phyloP scores from a whole-genome alignment of 2,113 vertebrate genomes.

The Tonatia bakeri region DNA sequence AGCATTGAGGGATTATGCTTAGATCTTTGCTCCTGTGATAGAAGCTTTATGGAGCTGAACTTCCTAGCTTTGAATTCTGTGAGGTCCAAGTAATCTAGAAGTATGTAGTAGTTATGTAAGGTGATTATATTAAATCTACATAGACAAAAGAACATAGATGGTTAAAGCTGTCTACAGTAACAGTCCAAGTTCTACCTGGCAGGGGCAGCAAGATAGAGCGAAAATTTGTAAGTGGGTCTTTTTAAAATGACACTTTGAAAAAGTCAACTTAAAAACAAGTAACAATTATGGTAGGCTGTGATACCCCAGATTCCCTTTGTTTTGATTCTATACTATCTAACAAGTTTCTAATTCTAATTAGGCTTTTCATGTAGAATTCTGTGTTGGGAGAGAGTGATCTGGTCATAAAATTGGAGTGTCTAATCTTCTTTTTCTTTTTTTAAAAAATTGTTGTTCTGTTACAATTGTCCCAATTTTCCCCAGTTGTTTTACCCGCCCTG shows the following conservation, averaged over 20 bases:
- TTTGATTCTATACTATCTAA: neutral
- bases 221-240: neutral
- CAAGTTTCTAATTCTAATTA: neutral
- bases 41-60: neutral
- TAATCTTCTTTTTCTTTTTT: neutral
- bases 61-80: neutral
- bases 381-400: neutral
- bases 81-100: neutral
- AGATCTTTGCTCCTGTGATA: neutral
- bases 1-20: neutral
- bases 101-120: neutral
- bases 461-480: too few relatives aligned
- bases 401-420: neutral
- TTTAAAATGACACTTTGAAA: conserved; percentile 39
- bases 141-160: neutral
- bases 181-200: neutral
- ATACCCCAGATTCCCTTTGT: neutral
- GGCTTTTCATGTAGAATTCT: neutral
- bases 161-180: neutral
- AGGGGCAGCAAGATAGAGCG: neutral
- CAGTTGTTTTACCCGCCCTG: too few relatives aligned
- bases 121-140: neutral
- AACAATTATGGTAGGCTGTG: neutral
- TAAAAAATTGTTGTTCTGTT: too few relatives aligned
- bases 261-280: neutral